Conservation (phyloP, 2,888 invertebrate species). For the Cloeon dipterum region DNA sequence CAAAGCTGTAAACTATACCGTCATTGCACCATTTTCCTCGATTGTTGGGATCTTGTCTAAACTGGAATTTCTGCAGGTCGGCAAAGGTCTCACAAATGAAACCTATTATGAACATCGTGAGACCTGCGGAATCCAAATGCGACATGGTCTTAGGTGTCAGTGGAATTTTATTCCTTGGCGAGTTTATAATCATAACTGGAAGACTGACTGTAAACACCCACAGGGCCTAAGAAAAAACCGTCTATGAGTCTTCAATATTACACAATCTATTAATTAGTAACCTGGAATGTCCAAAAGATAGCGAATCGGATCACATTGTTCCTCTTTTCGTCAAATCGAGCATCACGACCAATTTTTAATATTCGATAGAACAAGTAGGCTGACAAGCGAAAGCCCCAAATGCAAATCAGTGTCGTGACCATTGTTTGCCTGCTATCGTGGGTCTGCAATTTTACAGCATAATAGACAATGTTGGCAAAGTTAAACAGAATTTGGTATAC, state of each 20-base stretch:
- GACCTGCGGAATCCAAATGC: conserved; percentile 64
- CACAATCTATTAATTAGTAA: not conserved
- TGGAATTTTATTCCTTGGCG: conserved; percentile 51
- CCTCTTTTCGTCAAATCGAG: conserved; percentile 70
- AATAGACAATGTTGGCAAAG: not conserved
- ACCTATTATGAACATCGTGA: conserved; percentile 63
- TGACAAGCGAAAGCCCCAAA: conserved; percentile 72
- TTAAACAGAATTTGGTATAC: too few species aligned
- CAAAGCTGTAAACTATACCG: conserved; percentile 30
- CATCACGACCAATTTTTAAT: conserved; percentile 73
- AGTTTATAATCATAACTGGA: conserved; percentile 78
- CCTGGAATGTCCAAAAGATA: conserved; percentile 85
- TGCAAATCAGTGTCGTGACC: conserved; percentile 66
- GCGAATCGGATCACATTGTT: conserved; percentile 71
- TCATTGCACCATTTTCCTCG: conserved; percentile 85
- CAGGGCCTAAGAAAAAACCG: conserved; percentile 33
- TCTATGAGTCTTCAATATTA: too few species aligned
- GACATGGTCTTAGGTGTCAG: conserved; percentile 61
- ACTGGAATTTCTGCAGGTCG: conserved; percentile 78
- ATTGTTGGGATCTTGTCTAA: conserved; percentile 68
- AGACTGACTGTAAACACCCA: conserved; percentile 85
- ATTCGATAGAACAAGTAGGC: conserved; percentile 77
- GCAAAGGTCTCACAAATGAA: conserved; percentile 73
- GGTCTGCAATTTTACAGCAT: conserved; percentile 24
- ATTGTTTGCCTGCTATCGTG: conserved; percentile 78